Conservation (phyloP, 2,888 invertebrate species). For the Polydrusus tereticollis region DNA sequence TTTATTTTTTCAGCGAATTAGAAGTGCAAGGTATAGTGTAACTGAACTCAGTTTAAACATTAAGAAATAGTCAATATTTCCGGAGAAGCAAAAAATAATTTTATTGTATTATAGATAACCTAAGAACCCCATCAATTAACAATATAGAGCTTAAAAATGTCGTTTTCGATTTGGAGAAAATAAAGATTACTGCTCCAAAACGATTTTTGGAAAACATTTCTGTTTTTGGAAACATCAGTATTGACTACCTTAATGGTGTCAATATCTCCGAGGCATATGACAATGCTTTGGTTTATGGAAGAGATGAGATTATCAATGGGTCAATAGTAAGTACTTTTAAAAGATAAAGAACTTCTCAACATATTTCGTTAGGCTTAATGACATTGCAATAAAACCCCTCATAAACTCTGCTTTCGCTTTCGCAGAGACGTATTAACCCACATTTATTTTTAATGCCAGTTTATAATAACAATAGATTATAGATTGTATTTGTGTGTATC, state of each 20-base stretch:
- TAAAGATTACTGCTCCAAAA: slow-evolving; percentile 59
- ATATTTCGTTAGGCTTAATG: slow-evolving; percentile 15
- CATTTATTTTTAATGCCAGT: too few relatives aligned
- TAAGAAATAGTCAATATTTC: background rate
- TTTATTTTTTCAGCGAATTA: slow-evolving; percentile 58
- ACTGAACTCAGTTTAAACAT: background rate
- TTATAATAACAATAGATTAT: too few relatives aligned
- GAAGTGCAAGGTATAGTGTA: slow-evolving; percentile 55
- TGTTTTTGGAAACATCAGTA: slow-evolving; percentile 55
- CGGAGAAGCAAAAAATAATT: too few relatives aligned
- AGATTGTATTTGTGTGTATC: too few relatives aligned
- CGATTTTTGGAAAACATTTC: slow-evolving; percentile 56
- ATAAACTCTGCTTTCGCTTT: too few relatives aligned
- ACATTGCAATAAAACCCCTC: too few relatives aligned
- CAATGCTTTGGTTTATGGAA: slow-evolving; percentile 51
- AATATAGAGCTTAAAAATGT: slow-evolving; percentile 58
- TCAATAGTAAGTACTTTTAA: slow-evolving; percentile 52
- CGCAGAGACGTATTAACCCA: too few relatives aligned
- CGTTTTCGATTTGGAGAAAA: slow-evolving; percentile 59
- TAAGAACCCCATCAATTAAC: slow-evolving; percentile 58
- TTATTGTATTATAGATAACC: slow-evolving; percentile 52
- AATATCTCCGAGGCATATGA: slow-evolving; percentile 54
- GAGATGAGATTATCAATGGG: slow-evolving; percentile 49
- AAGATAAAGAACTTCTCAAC: background rate
- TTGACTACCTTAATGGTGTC: slow-evolving; percentile 55